Base-by-base conservation (phyloP, 2,888 invertebrate species). In the Liodrosophila aerea region DNA sequence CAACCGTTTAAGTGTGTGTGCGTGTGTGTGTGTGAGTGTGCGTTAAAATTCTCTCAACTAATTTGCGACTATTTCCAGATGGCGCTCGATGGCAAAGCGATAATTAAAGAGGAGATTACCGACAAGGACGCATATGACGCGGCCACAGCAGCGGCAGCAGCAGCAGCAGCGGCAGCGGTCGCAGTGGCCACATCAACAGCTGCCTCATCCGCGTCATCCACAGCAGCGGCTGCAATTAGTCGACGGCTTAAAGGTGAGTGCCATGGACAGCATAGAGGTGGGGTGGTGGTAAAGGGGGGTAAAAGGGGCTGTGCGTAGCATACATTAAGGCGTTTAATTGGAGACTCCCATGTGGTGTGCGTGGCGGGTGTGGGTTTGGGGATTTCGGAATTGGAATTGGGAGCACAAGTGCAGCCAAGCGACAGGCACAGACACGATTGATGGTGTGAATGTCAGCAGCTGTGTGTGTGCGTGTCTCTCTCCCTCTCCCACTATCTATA, bases 21-120 rank as follows among this genome's bases (percentile, higher is more conserved):
- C n/a, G n/a, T 27, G 33, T 51, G 22, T 51, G 5, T 22, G 5
- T 22, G 5, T 22, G 22, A 33, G 41, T 33, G 9, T 11, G 11
- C 40, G 39, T 46, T 66, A 47, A 61, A 74, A 63, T 70, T 64
- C 62, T 50, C 50, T 51, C 15, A 61, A 67, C 71, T 75, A 70
- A 77, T 75, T 75, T 78, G 56, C 61, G 49, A 69, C 74, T 69
- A 50, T 37, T 86, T 87, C 13, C 89, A 92, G 92, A 91, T 89
- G 90, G 91, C 90, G 82, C 92, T 92, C 90, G 92, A 92, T 88
- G 92, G 92, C 51, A 92, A 92, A 88, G 87, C 92, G 68, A 92
- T 92, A 82, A 92, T 92, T 75, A 92, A 92, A 88, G 92, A 92
- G 88, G 92, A 92, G 89, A 90, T 90, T 59, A 91, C 91, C 33